phyloP scores from a whole-genome alignment of 1,140 invertebrate species.

The Neodiprion lecontei region DNA sequence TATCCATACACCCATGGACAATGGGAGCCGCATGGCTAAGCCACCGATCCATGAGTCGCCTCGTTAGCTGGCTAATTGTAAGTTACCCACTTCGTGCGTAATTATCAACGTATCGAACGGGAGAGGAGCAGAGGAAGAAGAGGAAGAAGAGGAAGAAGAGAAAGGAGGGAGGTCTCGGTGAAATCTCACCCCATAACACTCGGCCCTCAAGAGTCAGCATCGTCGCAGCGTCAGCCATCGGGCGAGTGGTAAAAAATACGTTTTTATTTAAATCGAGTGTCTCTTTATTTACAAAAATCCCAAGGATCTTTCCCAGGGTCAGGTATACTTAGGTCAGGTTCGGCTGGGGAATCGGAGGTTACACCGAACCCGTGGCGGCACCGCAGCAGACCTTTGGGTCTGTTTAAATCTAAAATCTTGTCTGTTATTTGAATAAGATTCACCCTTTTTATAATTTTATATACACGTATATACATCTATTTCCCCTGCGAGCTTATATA shows the following conservation, averaged over 20 bases:
- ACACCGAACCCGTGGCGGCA: background rate
- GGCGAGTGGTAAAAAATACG: background rate
- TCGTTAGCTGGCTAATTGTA: too few species aligned
- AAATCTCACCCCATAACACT: slow-evolving; percentile 13
- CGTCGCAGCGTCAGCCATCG: background rate
- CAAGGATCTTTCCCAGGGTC: slow-evolving; percentile 9
- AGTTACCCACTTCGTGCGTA: too few species aligned
- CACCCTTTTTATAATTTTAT: slow-evolving; percentile 58
- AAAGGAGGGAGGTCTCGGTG: slow-evolving; percentile 13
- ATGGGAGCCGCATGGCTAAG: too few species aligned
- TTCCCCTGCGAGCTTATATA: background rate
- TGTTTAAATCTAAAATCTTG: slow-evolving; percentile 51
- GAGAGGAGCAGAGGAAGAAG: slow-evolving; percentile 9
- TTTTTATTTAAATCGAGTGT: slow-evolving; percentile 3
- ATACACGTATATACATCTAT: slow-evolving; percentile 31
- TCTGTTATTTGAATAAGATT: slow-evolving; percentile 60
- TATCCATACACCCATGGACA: too few species aligned
- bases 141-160: background rate
- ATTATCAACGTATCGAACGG: background rate
- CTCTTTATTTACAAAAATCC: slow-evolving; percentile 1
- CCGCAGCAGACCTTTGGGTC: background rate
- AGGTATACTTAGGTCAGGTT: slow-evolving; percentile 28
- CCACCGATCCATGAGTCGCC: too few species aligned
- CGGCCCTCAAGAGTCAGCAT: background rate
- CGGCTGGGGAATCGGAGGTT: too few species aligned